A percentile compares a stretch with the other conserved stretches of the same genome.
These are phyloP conservation scores for Saguinus imperator DNA, from an alignment of 2,113 vertebrate species.

Conservation along the genomic window DNA sequence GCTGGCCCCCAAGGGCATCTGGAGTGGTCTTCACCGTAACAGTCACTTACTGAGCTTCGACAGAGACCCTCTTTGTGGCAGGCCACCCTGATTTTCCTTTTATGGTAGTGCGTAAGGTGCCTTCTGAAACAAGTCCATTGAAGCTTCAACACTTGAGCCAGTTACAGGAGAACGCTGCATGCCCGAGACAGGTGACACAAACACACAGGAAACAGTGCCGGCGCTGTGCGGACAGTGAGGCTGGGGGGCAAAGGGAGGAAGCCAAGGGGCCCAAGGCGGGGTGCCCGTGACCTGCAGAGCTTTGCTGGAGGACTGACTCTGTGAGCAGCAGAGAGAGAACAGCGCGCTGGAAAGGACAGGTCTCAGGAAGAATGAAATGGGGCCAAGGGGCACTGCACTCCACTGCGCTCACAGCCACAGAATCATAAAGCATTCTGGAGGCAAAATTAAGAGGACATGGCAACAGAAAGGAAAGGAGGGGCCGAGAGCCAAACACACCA, in stretches of 20 bases:
- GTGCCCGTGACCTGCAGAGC: not conserved
- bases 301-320: not conserved
- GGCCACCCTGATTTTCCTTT: not conserved
- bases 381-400: not conserved
- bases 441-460: not conserved
- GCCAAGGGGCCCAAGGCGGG: not conserved
- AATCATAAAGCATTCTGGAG: not conserved
- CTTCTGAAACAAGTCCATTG: not conserved
- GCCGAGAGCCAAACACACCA: not conserved
- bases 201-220: not conserved
- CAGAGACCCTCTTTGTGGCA: not conserved
- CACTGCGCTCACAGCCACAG: not conserved
- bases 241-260: not conserved
- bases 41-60: not conserved
- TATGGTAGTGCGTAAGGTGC: not conserved
- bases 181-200: not conserved
- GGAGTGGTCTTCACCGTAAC: not conserved
- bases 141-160: not conserved
- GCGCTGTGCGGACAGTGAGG: accelerated
- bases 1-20: not conserved
- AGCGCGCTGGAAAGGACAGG: not conserved
- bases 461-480: not conserved
- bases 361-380: accelerated
- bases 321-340: not conserved
- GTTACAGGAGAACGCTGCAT: not conserved